These are phyloP conservation scores for Ptychobarbus kaznakovi DNA, from an alignment of 2,797 vertebrate genomes.

Conservation along the genomic window DNA sequence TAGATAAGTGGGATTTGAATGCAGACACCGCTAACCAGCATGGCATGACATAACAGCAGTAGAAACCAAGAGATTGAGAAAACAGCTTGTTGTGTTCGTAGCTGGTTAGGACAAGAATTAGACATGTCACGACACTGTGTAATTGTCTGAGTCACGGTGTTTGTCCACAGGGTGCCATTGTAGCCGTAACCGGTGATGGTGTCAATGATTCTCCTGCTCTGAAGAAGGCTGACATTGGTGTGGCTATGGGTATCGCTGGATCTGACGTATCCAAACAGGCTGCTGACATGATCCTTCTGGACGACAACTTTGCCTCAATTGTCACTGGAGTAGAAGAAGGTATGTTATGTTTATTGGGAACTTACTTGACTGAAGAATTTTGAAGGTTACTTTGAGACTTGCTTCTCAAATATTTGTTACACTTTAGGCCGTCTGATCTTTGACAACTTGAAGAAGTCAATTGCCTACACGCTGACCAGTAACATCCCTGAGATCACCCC, in stretches of 20 bases:
- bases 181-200: conserved; percentile 95
- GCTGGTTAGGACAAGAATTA: neutral
- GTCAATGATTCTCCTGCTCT: conserved; percentile 96
- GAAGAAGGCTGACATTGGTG: conserved; percentile 96
- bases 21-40: neutral
- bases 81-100: neutral
- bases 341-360: conserved; percentile 63
- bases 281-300: conserved; percentile 97
- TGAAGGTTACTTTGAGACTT: neutral
- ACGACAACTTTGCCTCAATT: conserved; percentile 97
- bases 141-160: neutral
- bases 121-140: neutral
- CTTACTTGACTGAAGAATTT: neutral
- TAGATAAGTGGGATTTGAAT: neutral
- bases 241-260: conserved; percentile 96
- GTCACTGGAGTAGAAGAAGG: conserved; percentile 97
- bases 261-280: conserved; percentile 97
- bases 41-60: conserved; percentile 3
- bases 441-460: conserved; percentile 98
- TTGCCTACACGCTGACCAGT: conserved; percentile 95
- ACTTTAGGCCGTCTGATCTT: conserved; percentile 92
- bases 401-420: neutral
- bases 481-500: conserved; percentile 97
- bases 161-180: conserved; percentile 88
- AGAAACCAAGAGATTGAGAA: neutral